A percentile compares a stretch with the other conserved stretches of the same genome.
These are phyloP conservation scores for Belgica antarctica DNA, from an alignment of 2,888 invertebrate species.

Conservation along the genomic window DNA sequence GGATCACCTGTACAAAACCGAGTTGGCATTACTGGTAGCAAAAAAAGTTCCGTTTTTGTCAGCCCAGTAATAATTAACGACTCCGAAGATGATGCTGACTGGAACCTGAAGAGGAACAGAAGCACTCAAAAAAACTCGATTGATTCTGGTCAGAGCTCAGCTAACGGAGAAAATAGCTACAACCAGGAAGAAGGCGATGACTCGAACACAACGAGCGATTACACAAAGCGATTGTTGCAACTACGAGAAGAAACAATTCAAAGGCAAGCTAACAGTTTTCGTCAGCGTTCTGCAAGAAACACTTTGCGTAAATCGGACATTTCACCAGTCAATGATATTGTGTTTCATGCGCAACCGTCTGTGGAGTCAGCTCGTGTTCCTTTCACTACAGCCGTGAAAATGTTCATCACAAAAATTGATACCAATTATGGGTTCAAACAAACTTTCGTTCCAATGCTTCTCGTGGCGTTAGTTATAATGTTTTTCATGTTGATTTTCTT, in stretches of 20 bases:
- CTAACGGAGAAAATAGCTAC: background rate
- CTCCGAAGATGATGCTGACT: slow-evolving; percentile 37
- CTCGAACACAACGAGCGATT: slow-evolving; percentile 70
- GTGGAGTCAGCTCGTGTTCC: slow-evolving; percentile 47
- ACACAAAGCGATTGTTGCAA: slow-evolving; percentile 59
- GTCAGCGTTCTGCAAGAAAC: slow-evolving; percentile 52
- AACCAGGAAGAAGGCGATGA: slow-evolving; percentile 58
- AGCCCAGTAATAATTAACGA: slow-evolving; percentile 42
- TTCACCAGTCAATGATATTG: slow-evolving; percentile 40
- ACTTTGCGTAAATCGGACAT: slow-evolving; percentile 50
- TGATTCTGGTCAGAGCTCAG: background rate
- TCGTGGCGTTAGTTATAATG: slow-evolving; percentile 61
- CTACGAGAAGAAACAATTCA: slow-evolving; percentile 46
- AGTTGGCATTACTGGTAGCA: background rate
- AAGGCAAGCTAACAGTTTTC: slow-evolving; percentile 50
- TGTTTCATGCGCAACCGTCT: slow-evolving; percentile 44
- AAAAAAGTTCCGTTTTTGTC: slow-evolving; percentile 27
- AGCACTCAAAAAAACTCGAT: background rate
- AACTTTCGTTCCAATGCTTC: slow-evolving; percentile 61
- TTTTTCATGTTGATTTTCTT: slow-evolving; percentile 67
- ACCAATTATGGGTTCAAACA: slow-evolving; percentile 50
- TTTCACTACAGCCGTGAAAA: slow-evolving; percentile 47
- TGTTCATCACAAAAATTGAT: slow-evolving; percentile 47
- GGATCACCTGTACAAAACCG: background rate
- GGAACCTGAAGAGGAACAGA: background rate